Evolutionary conservation across 2,888 invertebrate species (phyloP).

Genomic region (Monopis laevigella): DNA sequence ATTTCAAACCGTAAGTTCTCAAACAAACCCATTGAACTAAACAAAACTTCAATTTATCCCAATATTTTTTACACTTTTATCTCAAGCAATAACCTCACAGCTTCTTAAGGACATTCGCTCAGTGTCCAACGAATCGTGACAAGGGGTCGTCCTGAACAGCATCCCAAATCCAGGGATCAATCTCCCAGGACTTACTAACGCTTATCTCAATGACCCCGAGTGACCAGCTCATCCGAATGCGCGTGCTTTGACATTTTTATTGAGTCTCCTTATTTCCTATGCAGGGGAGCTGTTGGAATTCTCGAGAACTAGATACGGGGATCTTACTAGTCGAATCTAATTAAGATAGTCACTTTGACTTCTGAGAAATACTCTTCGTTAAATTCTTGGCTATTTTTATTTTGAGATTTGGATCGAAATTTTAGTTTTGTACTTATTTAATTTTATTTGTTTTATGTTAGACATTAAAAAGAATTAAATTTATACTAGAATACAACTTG

Average conservation of each 20-base stretch:
- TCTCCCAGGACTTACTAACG: conserved; percentile 45
- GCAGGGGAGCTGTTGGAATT: neutral
- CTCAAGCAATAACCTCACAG: conserved; percentile 27
- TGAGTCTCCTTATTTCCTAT: neutral
- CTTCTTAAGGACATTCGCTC: conserved; percentile 40
- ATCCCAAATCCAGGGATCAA: conserved; percentile 59
- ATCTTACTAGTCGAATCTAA: conserved; percentile 2
- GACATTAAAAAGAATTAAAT: no score
- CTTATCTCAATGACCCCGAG: conserved; percentile 55
- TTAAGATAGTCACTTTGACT: conserved; percentile 3
- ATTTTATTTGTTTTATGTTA: no score
- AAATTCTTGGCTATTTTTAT: no score
- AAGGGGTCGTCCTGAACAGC: conserved; percentile 41
- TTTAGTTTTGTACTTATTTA: no score
- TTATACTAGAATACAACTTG: no score
- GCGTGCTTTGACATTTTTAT: conserved; percentile 18
- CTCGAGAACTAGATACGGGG: neutral
- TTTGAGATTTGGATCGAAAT: no score
- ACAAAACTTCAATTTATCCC: neutral
- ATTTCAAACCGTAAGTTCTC: no score
- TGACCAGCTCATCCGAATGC: conserved; percentile 15
- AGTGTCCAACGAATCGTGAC: conserved; percentile 47
- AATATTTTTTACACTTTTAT: conserved; percentile 18
- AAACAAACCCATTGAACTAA: no score
- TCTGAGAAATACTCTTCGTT: no score